Evolutionary conservation across 2,888 invertebrate species (phyloP), one percentile per base, ranked within the genome.

Genomic region (Cyclophora punctaria): DNA sequence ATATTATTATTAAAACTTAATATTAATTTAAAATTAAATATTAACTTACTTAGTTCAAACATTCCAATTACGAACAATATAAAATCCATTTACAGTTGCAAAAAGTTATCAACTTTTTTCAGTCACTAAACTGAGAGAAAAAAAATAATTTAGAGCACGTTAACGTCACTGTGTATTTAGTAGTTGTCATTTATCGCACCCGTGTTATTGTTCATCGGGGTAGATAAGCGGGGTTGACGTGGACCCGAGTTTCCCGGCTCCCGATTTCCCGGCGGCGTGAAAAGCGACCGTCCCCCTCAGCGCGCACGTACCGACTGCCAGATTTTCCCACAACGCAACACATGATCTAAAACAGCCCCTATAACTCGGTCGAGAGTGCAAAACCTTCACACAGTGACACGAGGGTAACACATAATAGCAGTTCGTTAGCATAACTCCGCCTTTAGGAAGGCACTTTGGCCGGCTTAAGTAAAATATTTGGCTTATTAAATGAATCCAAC

Each of bases 351-450:
- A 80, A 78, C 83, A 81, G 78, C 80, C 83, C 81, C 76, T 62
- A 69, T 75, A 82, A 83, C 78, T 85, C 86, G 86, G 86, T 84
- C 84, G 85, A 80, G 82, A 81, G 84, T 80, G 83, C 76, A 75
- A 77, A 87, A 86, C 86, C 87, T 87, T 87, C 84, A 85, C 87
- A 87, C 83, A 84, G 81, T 87, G 83, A 86, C 86, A 84, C 81
- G 75, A 71, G 79, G 78, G 77, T 72, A 72, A 72, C 69, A 77
- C 78, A 87, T 85, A 84, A 85, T 85, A 79, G 78, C 75, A 75
- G 80, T 83, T 84, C 86, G 83, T 85, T 85, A 85, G 78, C 80
- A 85, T 84, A 80, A 77, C 75, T 69, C 70, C 69, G 62, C 69
- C 66, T 66, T 66, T 66, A 67, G 68, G 67, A 65, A 67, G 69